Percentiles rank a stretch among this genome's conserved stretches.
phyloP scores from a whole-genome alignment of 2,797 vertebrate genomes.

The Sylvia borin region DNA sequence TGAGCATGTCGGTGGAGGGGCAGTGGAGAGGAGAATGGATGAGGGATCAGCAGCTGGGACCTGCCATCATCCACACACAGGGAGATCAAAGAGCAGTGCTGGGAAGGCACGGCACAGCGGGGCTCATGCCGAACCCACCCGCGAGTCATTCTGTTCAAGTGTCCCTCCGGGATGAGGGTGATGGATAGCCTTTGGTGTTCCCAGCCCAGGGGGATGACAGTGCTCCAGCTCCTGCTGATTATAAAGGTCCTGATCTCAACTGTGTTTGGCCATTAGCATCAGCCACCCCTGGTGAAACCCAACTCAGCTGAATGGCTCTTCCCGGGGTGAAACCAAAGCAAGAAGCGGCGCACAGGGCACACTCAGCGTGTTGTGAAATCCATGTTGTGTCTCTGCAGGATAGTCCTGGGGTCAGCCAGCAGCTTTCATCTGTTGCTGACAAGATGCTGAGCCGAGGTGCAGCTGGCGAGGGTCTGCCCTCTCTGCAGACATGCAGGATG shows the following conservation, averaged over 20 bases:
- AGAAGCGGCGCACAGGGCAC: neutral
- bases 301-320: neutral
- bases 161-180: neutral
- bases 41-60: neutral
- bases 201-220: neutral
- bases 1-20: neutral
- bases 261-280: neutral
- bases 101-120: neutral
- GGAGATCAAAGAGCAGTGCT: neutral
- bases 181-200: neutral
- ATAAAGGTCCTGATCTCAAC: neutral
- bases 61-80: neutral
- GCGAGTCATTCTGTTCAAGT: neutral
- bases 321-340: neutral
- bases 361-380: neutral
- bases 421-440: neutral
- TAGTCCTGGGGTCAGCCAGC: neutral
- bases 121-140: neutral
- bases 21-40: neutral
- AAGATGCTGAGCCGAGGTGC: neutral
- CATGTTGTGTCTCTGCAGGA: rapidly evolving
- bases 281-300: neutral
- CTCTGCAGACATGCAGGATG: neutral
- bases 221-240: neutral
- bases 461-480: neutral